Evolutionary conservation across 2,113 vertebrate genomes (phyloP).

Genomic region (Anseranas semipalmata): DNA sequence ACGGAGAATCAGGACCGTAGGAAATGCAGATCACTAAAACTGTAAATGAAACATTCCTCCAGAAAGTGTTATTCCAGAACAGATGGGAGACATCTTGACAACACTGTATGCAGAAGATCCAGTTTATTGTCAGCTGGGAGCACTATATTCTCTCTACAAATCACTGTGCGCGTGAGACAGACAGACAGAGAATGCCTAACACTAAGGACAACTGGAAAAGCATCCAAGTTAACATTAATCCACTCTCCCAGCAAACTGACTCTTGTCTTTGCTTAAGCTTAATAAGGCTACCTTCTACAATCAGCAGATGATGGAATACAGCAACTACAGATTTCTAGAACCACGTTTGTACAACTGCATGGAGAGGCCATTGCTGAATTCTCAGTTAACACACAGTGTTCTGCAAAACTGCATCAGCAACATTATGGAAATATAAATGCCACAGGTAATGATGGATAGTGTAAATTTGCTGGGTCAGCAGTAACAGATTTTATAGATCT

Average conservation of each 20-base stretch:
- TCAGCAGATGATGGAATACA: background rate
- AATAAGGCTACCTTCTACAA: accelerated
- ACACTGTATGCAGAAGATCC: background rate
- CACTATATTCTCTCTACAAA: background rate
- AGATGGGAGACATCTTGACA: background rate
- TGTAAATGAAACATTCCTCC: background rate
- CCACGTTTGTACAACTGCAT: background rate
- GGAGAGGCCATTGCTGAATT: background rate
- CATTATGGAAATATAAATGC: background rate
- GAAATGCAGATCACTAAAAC: background rate
- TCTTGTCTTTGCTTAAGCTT: background rate
- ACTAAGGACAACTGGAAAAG: background rate
- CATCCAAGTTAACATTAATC: background rate
- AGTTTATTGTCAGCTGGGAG: background rate
- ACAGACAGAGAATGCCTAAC: background rate
- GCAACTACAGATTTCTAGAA: background rate
- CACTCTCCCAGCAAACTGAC: background rate
- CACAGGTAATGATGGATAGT: background rate
- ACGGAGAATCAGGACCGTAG: background rate
- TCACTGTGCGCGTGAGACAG: accelerated
- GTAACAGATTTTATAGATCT: background rate
- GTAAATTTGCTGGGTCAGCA: background rate
- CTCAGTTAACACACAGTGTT: background rate
- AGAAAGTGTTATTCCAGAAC: background rate
- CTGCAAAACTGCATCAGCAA: background rate